Evolutionary conservation across 2,797 vertebrate genomes (phyloP).

Genomic region (Onychomys torridus): DNA sequence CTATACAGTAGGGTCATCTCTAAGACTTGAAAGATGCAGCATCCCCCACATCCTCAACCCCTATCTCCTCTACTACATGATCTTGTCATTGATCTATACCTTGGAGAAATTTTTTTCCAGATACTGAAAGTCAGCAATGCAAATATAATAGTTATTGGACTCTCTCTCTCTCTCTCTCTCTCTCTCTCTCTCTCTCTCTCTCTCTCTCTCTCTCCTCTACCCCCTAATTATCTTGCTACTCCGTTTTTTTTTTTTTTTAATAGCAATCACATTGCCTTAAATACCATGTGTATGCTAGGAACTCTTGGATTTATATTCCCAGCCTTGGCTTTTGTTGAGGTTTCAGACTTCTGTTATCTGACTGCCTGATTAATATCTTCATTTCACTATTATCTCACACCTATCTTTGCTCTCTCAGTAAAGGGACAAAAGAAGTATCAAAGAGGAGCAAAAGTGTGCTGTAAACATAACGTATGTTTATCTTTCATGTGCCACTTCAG

Average conservation of each 20-base stretch:
- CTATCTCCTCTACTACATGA: neutral
- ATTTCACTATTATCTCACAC: neutral
- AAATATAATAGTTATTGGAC: neutral
- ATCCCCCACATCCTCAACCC: neutral
- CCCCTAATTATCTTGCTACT: neutral
- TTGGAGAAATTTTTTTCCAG: neutral
- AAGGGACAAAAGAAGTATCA: neutral
- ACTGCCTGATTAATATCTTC: neutral
- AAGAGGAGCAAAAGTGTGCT: neutral
- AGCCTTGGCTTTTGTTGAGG: neutral
- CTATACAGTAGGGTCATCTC: neutral
- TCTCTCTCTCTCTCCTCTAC: too few relatives aligned
- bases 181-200: too few relatives aligned
- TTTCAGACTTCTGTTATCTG: neutral
- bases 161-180: too few relatives aligned
- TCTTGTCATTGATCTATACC: neutral
- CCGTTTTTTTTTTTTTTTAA: neutral
- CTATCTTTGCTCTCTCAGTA: neutral
- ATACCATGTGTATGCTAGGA: neutral
- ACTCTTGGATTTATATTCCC: neutral
- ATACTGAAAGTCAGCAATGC: neutral
- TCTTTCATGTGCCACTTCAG: neutral
- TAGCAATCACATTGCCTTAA: neutral
- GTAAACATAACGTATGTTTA: neutral
- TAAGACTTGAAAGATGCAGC: neutral